Evolutionary conservation across 2,113 vertebrate species (phyloP).

Genomic region (Phylloscopus trochilus): DNA sequence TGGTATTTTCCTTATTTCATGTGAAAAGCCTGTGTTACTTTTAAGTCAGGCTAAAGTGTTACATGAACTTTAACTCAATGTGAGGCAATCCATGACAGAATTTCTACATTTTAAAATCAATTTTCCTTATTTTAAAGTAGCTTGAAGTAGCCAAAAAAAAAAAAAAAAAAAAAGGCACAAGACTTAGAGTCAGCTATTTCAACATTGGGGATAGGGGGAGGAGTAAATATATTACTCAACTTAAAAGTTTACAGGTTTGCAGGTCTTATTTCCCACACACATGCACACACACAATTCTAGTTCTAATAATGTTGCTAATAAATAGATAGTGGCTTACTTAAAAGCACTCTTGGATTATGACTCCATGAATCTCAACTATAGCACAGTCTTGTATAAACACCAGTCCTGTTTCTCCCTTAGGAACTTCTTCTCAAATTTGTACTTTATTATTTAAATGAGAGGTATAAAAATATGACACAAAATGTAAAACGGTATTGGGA

Average conservation of each 20-base stretch:
- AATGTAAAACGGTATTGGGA: background rate
- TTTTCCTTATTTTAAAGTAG: background rate
- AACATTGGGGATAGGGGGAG: rapidly evolving
- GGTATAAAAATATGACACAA: background rate
- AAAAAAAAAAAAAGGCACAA: background rate
- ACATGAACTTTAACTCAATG: background rate
- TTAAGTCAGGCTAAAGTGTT: background rate
- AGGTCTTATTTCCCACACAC: background rate
- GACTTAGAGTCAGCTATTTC: background rate
- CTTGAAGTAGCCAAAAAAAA: too few species aligned
- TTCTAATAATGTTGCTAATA: background rate
- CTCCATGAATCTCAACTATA: background rate
- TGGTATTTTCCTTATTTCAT: background rate
- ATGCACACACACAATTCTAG: background rate
- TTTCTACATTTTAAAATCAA: background rate
- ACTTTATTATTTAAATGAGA: background rate
- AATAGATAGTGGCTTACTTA: background rate
- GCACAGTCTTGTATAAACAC: background rate
- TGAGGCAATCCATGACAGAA: background rate
- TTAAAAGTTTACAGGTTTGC: background rate
- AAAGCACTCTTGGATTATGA: background rate
- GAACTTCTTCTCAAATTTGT: background rate
- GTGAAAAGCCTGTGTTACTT: background rate
- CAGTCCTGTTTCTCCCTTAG: background rate
- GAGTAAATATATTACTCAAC: background rate